Base-by-base conservation (phyloP, 2,113 vertebrate species). In the Scomber japonicus region DNA sequence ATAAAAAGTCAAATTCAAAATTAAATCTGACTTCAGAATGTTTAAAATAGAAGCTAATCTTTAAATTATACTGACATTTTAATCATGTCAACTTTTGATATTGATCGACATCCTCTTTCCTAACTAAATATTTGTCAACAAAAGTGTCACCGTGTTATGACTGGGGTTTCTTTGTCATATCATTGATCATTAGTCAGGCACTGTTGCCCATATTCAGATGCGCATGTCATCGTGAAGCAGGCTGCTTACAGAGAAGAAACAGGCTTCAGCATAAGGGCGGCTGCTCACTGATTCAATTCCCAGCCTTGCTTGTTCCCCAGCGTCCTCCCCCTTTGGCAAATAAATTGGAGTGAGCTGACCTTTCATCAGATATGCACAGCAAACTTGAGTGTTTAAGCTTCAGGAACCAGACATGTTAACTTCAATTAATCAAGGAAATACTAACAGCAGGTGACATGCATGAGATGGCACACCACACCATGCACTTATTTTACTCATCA, bases 271-370 rank as follows among this genome's bases (percentile, higher is more conserved):
- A 75, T 75, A 63, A 66, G 76, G 79, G 69, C 82, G 75, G 50
- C 64, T 55, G 66, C 69, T 49, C 19, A 45, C 56, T 86, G 81
- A 90, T 88, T 89, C 81, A 83, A 88, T 86, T 67, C 67, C 65
- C 64, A 49, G 72, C 60, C 70, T 59, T 16, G 30, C 69, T 54
- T 77, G 75, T 85, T 75, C 83, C 84, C 77, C 17, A 50, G 64
- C 68, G 60, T 90, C 71, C 56, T 88, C 80, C 86, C 70, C 78
- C 87, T 89, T 87, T 82, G 84, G 74, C 75, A 78, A 92, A 93
- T 86, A 87, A 85, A 93, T 88, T 86, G 77, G 57, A 90, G 80
- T 13, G 66, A 66, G 63, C 60, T 90, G 89, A 92, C 90, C 92
- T 93, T 93, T 91, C 0, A 59, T 88, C 77, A 72, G 59, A 83